Conservation (phyloP, 1,140 invertebrate genomes). For the Streblospio benedicti region DNA sequence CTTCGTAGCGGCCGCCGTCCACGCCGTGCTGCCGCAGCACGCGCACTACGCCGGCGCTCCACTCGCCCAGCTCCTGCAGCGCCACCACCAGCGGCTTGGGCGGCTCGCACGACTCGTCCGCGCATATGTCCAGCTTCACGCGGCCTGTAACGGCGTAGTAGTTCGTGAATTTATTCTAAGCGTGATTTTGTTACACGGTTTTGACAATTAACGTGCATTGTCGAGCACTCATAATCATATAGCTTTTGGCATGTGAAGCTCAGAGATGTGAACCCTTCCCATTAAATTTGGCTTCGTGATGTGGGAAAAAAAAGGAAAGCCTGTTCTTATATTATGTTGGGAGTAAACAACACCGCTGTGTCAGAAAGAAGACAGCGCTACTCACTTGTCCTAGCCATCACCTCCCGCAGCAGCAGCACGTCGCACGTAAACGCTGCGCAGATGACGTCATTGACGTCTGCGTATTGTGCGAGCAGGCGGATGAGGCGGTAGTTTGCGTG, state of each 20-base stretch:
- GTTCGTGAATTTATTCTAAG: not conserved
- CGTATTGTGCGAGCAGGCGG: constrained; percentile 9
- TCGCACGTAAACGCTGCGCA: constrained; percentile 17
- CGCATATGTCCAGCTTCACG: not conserved
- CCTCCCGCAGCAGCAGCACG: not conserved
- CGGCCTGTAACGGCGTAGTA: not conserved
- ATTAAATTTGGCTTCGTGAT: not conserved
- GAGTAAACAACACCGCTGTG: too few species aligned
- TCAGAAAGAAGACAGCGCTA: not conserved
- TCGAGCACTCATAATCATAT: not conserved
- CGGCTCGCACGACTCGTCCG: constrained; percentile 14
- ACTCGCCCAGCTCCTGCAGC: constrained; percentile 15
- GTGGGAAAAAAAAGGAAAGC: not conserved
- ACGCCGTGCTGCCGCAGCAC: constrained; percentile 10
- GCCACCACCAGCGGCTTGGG: constrained; percentile 13
- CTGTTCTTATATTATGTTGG: not conserved
- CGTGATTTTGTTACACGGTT: not conserved
- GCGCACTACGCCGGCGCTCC: constrained; percentile 10
- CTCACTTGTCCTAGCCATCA: constrained; percentile 10
- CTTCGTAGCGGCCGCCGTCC: constrained; percentile 2
- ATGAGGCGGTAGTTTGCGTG: constrained; percentile 15
- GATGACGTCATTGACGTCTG: constrained; percentile 12
- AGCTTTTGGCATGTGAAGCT: not conserved
- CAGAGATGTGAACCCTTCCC: not conserved
- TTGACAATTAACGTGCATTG: not conserved